Evolutionary conservation across 2,113 vertebrate genomes (phyloP), one percentile per base, ranked within the genome.

Genomic region (Cnemophilus loriae): DNA sequence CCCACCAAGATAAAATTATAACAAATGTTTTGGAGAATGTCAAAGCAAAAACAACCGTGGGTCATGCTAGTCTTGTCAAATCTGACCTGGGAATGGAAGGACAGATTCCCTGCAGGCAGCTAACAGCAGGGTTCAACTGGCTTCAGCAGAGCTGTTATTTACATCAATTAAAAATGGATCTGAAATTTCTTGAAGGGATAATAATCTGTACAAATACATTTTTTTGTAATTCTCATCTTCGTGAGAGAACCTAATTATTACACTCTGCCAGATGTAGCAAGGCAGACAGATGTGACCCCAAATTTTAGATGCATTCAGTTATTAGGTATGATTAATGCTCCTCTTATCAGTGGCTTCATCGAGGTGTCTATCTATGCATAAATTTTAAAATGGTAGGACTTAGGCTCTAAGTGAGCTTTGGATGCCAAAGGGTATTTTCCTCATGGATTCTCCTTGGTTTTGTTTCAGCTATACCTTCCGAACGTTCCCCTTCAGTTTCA

Each of bases 171-270:
- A 90, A 93, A 88, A 85, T 22, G 7, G 17, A 65, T 57, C 53
- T 80, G 42, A 87, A 95, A 86, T 67, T 84, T 90, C 47, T 77
- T 88, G 55, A 53, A 91, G 59, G 41, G 23, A 63, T 85, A 94
- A 77, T 74, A 77, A 76, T 59, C 16, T 76, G 57, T 77, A 57
- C 23, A 91, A 89, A 82, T 30, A 42, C 3, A 2, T 37, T 46
- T 89, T 91, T 69, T 67, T 68, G 7, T 77, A 42, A 87, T 63
- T 65, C 26, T 44, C 28, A 42, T 89, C 79, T 91, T 83, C 13
- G 4, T 69, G 59, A 93, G 39, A 87, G 46, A 90, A 80, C 39
- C 46, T 95, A 93, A 93, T 94, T 93, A 91, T 94, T 86, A 9
- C 11, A 55, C 18, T 64, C 50, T 87, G 77, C 44, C 84, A 97